Evolutionary conservation across 2,113 vertebrate species (phyloP).

Genomic region (Pristiophorus japonicus): DNA sequence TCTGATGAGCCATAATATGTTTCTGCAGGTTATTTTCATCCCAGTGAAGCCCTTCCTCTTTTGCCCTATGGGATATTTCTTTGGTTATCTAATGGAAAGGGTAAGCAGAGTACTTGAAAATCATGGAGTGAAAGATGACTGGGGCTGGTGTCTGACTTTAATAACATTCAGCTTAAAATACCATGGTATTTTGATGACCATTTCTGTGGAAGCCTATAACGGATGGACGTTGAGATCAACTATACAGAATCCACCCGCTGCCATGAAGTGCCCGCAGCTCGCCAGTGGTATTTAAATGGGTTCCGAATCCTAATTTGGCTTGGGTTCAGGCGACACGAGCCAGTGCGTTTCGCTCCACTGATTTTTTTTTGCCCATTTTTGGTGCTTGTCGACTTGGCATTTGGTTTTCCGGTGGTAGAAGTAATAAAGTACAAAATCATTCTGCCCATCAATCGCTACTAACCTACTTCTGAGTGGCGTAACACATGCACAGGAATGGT

Average conservation of each 20-base stretch:
- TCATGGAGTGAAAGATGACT: background rate
- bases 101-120: background rate
- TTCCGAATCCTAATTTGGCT: background rate
- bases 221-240: background rate
- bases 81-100: background rate
- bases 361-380: background rate
- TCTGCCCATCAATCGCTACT: background rate
- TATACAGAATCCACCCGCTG: background rate
- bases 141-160: background rate
- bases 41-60: background rate
- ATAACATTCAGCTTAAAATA: background rate
- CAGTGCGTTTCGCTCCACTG: too few relatives aligned
- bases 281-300: background rate
- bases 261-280: background rate
- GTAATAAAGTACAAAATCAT: background rate
- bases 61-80: background rate
- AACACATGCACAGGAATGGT: background rate
- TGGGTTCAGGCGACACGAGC: background rate
- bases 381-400: background rate
- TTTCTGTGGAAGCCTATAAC: background rate
- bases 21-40: too few relatives aligned
- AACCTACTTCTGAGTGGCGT: background rate
- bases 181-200: background rate
- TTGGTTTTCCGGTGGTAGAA: background rate
- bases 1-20: background rate